Evolutionary conservation across 2,113 vertebrate genomes (phyloP).

Genomic region (Ibidorhyncha struthersii): DNA sequence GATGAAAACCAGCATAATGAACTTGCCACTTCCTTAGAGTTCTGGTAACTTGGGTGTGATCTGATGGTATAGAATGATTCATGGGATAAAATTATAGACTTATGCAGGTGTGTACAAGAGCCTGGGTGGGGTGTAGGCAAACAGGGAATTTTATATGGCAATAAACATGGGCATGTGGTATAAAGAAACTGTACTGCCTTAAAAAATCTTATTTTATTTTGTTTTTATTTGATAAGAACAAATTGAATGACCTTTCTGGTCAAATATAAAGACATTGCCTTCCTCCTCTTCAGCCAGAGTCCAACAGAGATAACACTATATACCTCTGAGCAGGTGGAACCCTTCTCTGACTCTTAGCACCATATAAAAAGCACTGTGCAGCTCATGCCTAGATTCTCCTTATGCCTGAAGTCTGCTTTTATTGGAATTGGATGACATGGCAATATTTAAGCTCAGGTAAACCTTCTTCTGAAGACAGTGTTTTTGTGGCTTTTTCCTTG

Average conservation of each 20-base stretch:
- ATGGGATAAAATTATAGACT: conserved; percentile 77
- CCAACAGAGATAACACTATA: background rate
- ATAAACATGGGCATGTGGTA: conserved; percentile 54
- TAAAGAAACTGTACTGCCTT: conserved; percentile 29
- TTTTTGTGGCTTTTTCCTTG: background rate
- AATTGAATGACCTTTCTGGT: conserved; percentile 10
- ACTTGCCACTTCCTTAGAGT: conserved; percentile 67
- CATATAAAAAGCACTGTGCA: background rate
- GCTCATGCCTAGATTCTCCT: background rate
- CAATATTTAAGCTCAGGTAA: background rate
- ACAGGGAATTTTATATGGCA: conserved; percentile 58
- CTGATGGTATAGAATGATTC: conserved; percentile 73
- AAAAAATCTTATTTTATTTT: conserved; percentile 9
- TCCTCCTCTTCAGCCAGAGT: background rate
- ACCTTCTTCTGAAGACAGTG: background rate
- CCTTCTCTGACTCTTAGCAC: background rate
- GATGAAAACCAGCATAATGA: conserved; percentile 61
- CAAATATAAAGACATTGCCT: background rate
- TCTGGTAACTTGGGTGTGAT: conserved; percentile 78
- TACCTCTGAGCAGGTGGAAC: background rate
- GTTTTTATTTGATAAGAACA: conserved; percentile 47
- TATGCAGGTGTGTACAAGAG: conserved; percentile 75
- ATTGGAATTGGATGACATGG: background rate
- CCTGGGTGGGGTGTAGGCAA: conserved; percentile 68
- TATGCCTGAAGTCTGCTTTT: background rate